These are phyloP conservation scores for Ceryle rudis DNA, from an alignment of 2,797 vertebrate species.

Conservation along the genomic window DNA sequence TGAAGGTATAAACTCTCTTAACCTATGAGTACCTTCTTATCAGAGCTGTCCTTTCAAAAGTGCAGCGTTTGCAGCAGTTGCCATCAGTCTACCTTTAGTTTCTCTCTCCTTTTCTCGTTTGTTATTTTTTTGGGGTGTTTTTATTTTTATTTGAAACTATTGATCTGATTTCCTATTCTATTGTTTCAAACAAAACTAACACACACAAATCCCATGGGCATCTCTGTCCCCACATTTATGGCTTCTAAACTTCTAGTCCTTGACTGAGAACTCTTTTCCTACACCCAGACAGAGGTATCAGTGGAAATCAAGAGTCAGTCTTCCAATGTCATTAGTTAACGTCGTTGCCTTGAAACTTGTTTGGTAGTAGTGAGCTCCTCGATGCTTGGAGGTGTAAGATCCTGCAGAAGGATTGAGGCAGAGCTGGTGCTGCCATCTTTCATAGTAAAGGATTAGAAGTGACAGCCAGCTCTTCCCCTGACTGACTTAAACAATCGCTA, in stretches of 20 bases:
- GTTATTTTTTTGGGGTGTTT: no score
- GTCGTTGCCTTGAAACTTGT: not conserved
- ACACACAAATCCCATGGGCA: not conserved
- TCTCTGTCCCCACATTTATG: not conserved
- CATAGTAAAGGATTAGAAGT: conserved; percentile 17
- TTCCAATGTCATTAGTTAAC: not conserved
- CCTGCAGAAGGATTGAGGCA: not conserved
- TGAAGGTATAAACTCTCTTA: not conserved
- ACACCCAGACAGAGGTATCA: not conserved
- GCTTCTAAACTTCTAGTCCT: not conserved
- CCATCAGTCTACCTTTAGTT: not conserved
- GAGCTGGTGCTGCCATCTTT: not conserved
- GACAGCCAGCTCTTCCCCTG: not conserved
- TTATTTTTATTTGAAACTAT: not conserved
- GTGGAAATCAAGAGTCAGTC: conserved; percentile 13
- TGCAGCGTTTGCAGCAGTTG: not conserved
- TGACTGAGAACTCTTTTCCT: not conserved
- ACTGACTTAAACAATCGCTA: not conserved
- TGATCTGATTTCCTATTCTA: not conserved
- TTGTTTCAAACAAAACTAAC: not conserved
- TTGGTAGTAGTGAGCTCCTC: not conserved
- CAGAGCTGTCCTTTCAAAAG: not conserved
- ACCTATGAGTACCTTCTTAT: not conserved
- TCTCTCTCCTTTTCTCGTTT: not conserved
- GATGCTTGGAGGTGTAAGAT: not conserved